A percentile compares a stretch with the other conserved stretches of the same genome.
Conservation (phyloP, 1,140 invertebrate species). For the Drosophila leontia region DNA sequence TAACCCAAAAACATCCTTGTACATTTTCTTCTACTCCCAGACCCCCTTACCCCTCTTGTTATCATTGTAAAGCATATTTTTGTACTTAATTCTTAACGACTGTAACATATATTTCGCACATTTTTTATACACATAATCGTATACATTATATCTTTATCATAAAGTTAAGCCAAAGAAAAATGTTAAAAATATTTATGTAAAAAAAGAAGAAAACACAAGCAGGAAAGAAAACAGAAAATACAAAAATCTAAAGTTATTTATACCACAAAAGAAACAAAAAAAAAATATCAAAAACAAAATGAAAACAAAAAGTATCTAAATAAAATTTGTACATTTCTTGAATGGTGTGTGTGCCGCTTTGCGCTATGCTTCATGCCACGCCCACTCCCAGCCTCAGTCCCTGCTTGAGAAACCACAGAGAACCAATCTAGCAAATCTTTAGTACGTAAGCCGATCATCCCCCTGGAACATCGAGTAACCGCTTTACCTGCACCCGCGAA, state of each 20-base stretch:
- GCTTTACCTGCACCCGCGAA: conserved; percentile 50
- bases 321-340: conserved; percentile 54
- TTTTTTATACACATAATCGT: conserved; percentile 64
- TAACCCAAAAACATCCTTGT: conserved; percentile 38
- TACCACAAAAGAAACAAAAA: conserved; percentile 27
- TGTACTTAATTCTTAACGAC: conserved; percentile 77
- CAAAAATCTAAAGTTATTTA: conserved; percentile 60
- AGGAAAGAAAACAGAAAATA: conserved; percentile 78
- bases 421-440: conserved; percentile 70
- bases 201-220: conserved; percentile 49
- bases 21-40: conserved; percentile 51
- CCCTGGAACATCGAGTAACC: conserved; percentile 39
- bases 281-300: conserved; percentile 39
- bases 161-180: conserved; percentile 82
- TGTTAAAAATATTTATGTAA: conserved; percentile 66
- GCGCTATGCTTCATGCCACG: conserved; percentile 63
- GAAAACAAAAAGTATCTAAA: conserved; percentile 26
- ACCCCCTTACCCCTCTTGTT: conserved; percentile 33
- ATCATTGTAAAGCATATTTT: conserved; percentile 60
- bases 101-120: conserved; percentile 74
- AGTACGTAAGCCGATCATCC: conserved; percentile 52
- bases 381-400: conserved; percentile 25
- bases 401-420: conserved; percentile 53
- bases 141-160: conserved; percentile 67
- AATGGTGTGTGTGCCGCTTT: conserved; percentile 72